A percentile compares a stretch with the other conserved stretches of the same genome.
Evolutionary conservation across 2,888 invertebrate species (phyloP).

Genomic region (Protophormia terraenovae): DNA sequence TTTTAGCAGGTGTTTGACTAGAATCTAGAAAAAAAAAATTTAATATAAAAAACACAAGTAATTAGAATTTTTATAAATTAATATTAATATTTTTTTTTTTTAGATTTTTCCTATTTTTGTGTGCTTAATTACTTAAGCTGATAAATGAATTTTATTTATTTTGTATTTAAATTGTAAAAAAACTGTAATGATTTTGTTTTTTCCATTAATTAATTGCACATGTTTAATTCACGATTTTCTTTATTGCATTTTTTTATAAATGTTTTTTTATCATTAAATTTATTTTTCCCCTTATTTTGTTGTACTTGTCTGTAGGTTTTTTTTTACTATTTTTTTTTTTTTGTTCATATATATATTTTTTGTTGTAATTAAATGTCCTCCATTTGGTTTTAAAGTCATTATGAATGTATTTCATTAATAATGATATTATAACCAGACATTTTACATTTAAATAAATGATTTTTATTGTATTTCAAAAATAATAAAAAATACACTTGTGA

Average conservation of each 20-base stretch:
- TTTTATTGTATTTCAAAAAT: constrained; percentile 2
- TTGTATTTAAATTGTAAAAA: constrained; percentile 3
- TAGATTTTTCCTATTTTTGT: not conserved
- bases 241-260: constrained; percentile 10
- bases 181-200: not conserved
- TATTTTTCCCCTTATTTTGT: not conserved
- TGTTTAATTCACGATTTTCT: constrained; percentile 42
- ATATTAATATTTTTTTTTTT: not conserved
- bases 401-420: constrained; percentile 40
- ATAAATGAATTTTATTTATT: constrained; percentile 2
- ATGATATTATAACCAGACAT: constrained; percentile 47
- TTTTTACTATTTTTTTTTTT: not conserved
- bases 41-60: not conserved
- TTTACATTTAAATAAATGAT: constrained; percentile 32
- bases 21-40: constrained; percentile 59
- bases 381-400: not conserved
- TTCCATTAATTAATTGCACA: constrained; percentile 52
- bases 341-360: not conserved
- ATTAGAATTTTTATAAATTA: not conserved
- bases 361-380: constrained; percentile 22
- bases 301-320: not conserved
- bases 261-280: constrained; percentile 2
- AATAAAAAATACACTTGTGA: not conserved
- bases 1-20: constrained; percentile 71
- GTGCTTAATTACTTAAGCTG: not conserved